phyloP scores from a whole-genome alignment of 2,888 invertebrate species.

The Thalpophila matura region DNA sequence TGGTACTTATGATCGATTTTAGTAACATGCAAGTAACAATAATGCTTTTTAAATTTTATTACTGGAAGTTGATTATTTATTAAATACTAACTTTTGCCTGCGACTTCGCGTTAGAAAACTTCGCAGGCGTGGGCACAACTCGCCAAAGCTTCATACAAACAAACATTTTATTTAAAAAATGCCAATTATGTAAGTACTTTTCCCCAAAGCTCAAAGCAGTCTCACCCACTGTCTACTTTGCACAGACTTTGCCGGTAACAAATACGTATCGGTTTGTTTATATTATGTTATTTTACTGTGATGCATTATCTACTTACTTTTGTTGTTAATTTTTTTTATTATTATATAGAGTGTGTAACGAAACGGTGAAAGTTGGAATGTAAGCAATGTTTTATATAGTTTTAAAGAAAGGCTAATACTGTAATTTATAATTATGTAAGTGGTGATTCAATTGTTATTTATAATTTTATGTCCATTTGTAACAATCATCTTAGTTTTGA shows the following conservation, averaged over 20 bases:
- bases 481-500: constrained; percentile 27
- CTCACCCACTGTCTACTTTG: neutral
- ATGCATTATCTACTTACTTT: constrained; percentile 73
- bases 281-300: constrained; percentile 73
- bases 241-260: constrained; percentile 33
- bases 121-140: too few relatives aligned
- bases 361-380: constrained; percentile 32
- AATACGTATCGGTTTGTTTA: constrained; percentile 59
- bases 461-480: constrained; percentile 37
- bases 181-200: neutral
- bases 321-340: constrained; percentile 66
- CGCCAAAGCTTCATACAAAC: too few relatives aligned
- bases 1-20: too few relatives aligned
- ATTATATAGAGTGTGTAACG: constrained; percentile 59
- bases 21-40: too few relatives aligned
- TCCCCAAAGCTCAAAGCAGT: neutral
- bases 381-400: constrained; percentile 54
- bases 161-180: too few relatives aligned
- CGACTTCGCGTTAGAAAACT: too few relatives aligned
- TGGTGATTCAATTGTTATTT: constrained; percentile 43
- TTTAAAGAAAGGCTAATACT: constrained; percentile 55
- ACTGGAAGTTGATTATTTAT: too few relatives aligned
- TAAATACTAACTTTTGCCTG: too few relatives aligned
- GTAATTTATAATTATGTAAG: constrained; percentile 31
- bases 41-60: too few relatives aligned